Conservation (phyloP, 1,140 invertebrate species). For the Pectinophora gossypiella region DNA sequence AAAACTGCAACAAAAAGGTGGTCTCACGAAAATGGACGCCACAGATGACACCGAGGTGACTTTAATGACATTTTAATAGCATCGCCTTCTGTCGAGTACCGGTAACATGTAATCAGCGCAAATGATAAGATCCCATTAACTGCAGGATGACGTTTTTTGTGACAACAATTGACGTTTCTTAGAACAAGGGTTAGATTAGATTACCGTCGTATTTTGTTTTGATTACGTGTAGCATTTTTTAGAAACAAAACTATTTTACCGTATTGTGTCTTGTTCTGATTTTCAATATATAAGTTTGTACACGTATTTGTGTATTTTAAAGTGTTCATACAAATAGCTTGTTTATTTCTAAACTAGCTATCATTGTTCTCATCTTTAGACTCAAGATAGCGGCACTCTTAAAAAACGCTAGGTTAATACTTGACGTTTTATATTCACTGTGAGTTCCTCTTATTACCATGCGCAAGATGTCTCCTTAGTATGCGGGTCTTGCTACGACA, state of each 20-base stretch:
- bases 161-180: slow-evolving; percentile 43
- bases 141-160: slow-evolving; percentile 39
- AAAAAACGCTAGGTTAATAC: slow-evolving; percentile 36
- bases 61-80: slow-evolving; percentile 74
- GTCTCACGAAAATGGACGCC: slow-evolving; percentile 60
- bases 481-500: slow-evolving; percentile 58
- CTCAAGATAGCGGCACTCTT: slow-evolving; percentile 29
- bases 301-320: too few relatives aligned
- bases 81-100: slow-evolving; percentile 54
- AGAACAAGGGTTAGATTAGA: slow-evolving; percentile 16
- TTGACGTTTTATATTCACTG: slow-evolving; percentile 56
- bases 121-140: slow-evolving; percentile 58
- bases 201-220: too few relatives aligned
- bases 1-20: slow-evolving; percentile 66
- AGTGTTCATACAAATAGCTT: too few relatives aligned
- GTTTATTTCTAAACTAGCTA: too few relatives aligned
- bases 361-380: slow-evolving; percentile 18
- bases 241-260: too few relatives aligned
- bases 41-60: slow-evolving; percentile 66
- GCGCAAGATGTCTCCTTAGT: slow-evolving; percentile 61
- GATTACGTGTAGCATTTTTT: too few relatives aligned
- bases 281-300: too few relatives aligned
- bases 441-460: slow-evolving; percentile 53
- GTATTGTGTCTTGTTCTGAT: too few relatives aligned
- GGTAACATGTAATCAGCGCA: slow-evolving; percentile 62